Base-by-base conservation (phyloP, 2,797 vertebrate genomes). In the Sorex maritimensis region DNA sequence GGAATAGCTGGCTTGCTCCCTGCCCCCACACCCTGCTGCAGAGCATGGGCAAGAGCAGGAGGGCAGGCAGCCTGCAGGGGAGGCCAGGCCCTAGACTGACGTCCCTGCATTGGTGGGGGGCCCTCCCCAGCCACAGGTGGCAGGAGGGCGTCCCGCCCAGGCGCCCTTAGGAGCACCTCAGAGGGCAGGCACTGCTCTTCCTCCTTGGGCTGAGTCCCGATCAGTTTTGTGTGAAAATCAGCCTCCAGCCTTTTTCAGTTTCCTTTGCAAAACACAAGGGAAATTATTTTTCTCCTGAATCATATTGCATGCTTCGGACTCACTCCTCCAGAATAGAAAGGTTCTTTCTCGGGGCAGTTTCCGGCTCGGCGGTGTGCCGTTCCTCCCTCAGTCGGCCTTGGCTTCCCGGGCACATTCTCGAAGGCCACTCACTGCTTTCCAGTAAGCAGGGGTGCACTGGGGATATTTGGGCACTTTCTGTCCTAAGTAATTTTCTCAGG, bases 221-320 rank as follows among this genome's bases (percentile, higher is more conserved):
- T 26, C 9, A 88, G 92, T 91, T 84, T 74, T 17, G 11, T 74
- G 49, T 87, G 77, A 92, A 92, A 88, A 71, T 77, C 75, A 67
- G 90, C 55, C 80, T 79, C 73, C 85, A 78, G 80, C 75, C 58
- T 55, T 4, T 82, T 89, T 74, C 49, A 3, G 15, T 86, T 82
- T 74, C 41, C 52, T 92, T 84, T 75, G 52, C 84, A 94, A 92
- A 81, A 44, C 28, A 67, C 44, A 96, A 88, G 68, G 80, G 44
- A 74, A 84, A 78, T 8, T 52, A 14, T 30, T 30, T 91, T 86
- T 83, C 95, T 94, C 52, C 74, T 52, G 34, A 92, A 41, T 34
- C 58, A 30, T 44, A 17, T 55, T 55, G 52, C 86, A 68, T 81
- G 38, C 82, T 75, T 14, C 71, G 38, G 88, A 58, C 49, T 91